Evolutionary conservation across 2,888 invertebrate species (phyloP), one percentile per base, ranked within the genome.

Genomic region (Lasioglossum leucozonium): DNA sequence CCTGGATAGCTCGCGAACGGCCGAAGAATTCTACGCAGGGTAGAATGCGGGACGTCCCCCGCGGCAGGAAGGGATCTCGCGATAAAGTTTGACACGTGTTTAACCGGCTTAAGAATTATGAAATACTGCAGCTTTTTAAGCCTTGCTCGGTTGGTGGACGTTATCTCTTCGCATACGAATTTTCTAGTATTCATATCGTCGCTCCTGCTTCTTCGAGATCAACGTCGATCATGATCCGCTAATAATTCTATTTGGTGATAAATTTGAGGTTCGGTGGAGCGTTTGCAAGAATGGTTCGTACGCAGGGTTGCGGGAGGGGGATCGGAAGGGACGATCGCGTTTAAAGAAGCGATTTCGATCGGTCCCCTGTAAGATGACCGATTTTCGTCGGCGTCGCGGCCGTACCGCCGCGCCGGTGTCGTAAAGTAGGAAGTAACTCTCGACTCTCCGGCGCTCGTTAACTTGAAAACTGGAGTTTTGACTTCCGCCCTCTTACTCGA

Each of bases 381-480:
- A 74, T 82, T 78, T 82, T 44, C 65, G 8, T 65, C 62, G 16
- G 4, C 16, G 26, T n/a, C 1, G 72, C 58, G 58, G n/a, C 69
- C 77, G 62, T 55, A 6, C 74, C 58, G 62, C 51, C 51, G 22
- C 69, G 62, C 22, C 51, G 26, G 40, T 26, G 85, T 74, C 74
- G 44, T 18, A 69, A 81, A 84, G 67, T 78, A 73, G 84, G 47
- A 80, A 75, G 82, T 58, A 69, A 81, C 77, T 81, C 81, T 47
- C 18, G 75, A 78, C 72, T 72, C 34, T 22, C 37, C 26, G 77
- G 65, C 69, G 81, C 81, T 82, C 81, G 77, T 87, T 84, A 84
- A 86, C 79, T 84, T 76, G 65, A 69, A 79, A 80, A 81, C 77
- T 81, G 62, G 76, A 87, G 77, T 81, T 86, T 81, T 58, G 81